Conservation (phyloP, 1,140 invertebrate species). For the Piezodorus guildinii region DNA sequence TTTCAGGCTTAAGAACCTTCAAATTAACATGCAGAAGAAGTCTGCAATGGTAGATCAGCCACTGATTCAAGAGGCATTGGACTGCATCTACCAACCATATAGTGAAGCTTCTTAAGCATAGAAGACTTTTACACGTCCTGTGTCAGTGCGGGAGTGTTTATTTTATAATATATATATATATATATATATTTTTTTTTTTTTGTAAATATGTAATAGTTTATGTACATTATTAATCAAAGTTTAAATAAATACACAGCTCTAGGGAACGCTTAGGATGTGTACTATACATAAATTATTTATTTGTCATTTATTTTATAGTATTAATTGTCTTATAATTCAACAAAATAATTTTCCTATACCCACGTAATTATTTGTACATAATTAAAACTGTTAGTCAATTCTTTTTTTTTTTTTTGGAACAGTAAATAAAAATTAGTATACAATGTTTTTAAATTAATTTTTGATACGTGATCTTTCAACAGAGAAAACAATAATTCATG, state of each 20-base stretch:
- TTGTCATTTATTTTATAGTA: slow-evolving; percentile 13
- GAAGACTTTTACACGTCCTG: slow-evolving; percentile 4
- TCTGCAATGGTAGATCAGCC: slow-evolving; percentile 9
- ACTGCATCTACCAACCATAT: slow-evolving; percentile 23
- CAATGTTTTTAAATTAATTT: no score
- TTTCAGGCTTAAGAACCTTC: slow-evolving; percentile 5
- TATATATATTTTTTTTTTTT: no score
- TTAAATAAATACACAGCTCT: slow-evolving; percentile 16
- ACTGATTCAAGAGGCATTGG: slow-evolving; percentile 20
- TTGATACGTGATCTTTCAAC: no score
- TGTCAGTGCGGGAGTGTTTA: slow-evolving; percentile 12
- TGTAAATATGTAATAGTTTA: slow-evolving; percentile 21
- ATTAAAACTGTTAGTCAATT: no score
- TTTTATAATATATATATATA: no score
- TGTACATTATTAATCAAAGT: slow-evolving; percentile 19
- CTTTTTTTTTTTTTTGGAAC: no score
- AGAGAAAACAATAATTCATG: no score
- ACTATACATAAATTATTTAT: slow-evolving; percentile 18
- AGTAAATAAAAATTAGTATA: no score
- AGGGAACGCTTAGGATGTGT: slow-evolving; percentile 5
- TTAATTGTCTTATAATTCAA: slow-evolving; percentile 10
- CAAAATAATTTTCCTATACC: slow-evolving; percentile 8
- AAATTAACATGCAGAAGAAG: neutral
- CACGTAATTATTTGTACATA: no score
- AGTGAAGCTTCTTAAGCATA: slow-evolving; percentile 9